These are phyloP conservation scores for Scophthalmus maximus DNA, from an alignment of 2,113 vertebrate species.

Conservation along the genomic window DNA sequence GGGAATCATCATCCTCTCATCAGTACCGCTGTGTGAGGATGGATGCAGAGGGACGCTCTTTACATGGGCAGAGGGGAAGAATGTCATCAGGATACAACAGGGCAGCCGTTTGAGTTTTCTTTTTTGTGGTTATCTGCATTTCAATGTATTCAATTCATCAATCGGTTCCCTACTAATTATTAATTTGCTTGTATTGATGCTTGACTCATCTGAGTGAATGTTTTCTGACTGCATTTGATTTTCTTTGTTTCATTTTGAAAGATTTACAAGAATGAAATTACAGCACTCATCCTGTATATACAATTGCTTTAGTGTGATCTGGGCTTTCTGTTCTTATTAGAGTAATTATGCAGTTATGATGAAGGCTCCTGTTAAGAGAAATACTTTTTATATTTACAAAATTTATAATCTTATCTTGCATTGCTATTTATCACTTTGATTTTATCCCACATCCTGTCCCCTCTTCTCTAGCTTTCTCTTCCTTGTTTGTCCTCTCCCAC, in stretches of 20 bases:
- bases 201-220: not conserved
- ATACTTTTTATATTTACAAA: not conserved
- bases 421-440: not conserved
- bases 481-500: not conserved
- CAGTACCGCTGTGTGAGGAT: constrained; percentile 44
- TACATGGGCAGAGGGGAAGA: constrained; percentile 31
- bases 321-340: not conserved
- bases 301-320: too few species aligned
- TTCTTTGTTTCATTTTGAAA: not conserved
- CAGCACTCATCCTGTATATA: too few species aligned
- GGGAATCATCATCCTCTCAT: constrained; percentile 45
- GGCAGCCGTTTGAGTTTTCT: not conserved
- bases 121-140: not conserved
- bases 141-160: not conserved
- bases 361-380: too few species aligned
- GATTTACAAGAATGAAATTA: not conserved
- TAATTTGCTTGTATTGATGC: not conserved
- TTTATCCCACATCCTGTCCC: not conserved
- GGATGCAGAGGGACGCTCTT: constrained; percentile 24
- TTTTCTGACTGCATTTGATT: not conserved
- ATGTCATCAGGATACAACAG: not conserved
- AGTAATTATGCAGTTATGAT: too few species aligned
- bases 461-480: not conserved
- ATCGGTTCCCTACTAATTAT: not conserved
- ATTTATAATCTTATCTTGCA: not conserved